A percentile compares a stretch with the other conserved stretches of the same genome.
Conservation (phyloP, 23 tunicate genomes). For the Halocynthia roretzi region DNA sequence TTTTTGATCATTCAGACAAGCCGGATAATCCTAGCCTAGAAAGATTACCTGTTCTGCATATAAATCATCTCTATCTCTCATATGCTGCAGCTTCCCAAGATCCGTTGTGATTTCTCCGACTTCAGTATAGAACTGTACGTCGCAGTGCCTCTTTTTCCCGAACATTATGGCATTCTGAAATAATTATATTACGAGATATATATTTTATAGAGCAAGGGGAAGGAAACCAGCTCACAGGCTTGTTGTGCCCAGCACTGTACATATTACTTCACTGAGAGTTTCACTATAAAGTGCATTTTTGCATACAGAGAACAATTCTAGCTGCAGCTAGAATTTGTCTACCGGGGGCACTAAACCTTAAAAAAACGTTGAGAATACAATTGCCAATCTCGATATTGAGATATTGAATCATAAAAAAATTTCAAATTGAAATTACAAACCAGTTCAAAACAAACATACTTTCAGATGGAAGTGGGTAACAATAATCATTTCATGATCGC, state of each 20-base stretch:
- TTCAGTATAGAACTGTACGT: conserved; percentile 97
- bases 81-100: conserved; percentile 76
- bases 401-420: not conserved
- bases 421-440: not conserved
- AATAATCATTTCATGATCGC: conserved; percentile 97
- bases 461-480: conserved; percentile 87
- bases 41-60: conserved; percentile 81
- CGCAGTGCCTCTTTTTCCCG: conserved; percentile 85
- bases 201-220: no score
- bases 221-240: no score
- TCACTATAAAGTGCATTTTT: no score
- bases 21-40: no score
- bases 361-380: no score
- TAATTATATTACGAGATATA: not conserved
- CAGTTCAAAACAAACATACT: conserved; percentile 21
- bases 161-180: conserved; percentile 91
- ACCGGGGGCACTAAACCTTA: no score
- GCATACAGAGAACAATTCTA: no score
- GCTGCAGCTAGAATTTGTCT: no score
- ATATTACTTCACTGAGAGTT: no score
- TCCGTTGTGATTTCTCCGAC: conserved; percentile 97
- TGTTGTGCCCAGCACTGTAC: no score
- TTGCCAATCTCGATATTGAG: no score
- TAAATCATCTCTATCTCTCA: conserved; percentile 92
- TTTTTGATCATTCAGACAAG: not conserved